Percentiles rank a stretch among this genome's conserved stretches.
Evolutionary conservation across 2,113 vertebrate genomes (phyloP).

Genomic region (Lophochroa leadbeateri): DNA sequence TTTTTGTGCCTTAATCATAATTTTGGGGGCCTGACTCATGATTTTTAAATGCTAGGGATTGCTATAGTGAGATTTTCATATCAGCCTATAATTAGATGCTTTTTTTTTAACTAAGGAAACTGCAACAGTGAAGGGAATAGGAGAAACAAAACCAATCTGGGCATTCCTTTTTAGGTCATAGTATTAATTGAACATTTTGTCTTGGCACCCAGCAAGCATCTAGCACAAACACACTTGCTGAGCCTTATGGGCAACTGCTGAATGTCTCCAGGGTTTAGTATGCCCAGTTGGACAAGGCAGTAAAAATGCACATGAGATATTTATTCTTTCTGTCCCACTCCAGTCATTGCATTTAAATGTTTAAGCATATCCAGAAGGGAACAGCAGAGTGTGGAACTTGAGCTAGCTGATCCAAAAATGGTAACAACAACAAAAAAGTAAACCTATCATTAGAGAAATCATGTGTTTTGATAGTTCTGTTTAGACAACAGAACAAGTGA

Average conservation of each 20-base stretch:
- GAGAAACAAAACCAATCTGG: slow-evolving; percentile 13
- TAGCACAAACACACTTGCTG: slow-evolving; percentile 11
- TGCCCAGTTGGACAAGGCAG: not conserved
- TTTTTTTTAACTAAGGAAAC: not conserved
- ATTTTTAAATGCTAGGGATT: slow-evolving; percentile 11
- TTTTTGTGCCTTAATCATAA: slow-evolving; percentile 5
- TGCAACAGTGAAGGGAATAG: not conserved
- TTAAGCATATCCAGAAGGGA: not conserved
- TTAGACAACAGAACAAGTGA: slow-evolving; percentile 34
- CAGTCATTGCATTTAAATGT: not conserved
- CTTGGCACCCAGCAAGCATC: slow-evolving; percentile 6
- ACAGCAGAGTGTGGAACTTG: not conserved
- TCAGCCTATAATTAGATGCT: slow-evolving; percentile 10
- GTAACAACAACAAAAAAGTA: not conserved
- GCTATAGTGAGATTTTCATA: not conserved
- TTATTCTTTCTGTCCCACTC: not conserved
- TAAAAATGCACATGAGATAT: not conserved
- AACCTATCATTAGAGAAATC: slow-evolving; percentile 31
- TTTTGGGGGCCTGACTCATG: not conserved
- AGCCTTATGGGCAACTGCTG: slow-evolving; percentile 21
- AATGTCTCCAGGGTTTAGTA: not conserved
- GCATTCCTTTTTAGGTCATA: not conserved
- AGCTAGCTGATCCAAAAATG: slow-evolving; percentile 17
- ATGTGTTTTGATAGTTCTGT: slow-evolving; percentile 29
- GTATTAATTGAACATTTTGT: slow-evolving; percentile 15